Evolutionary conservation across 2,113 vertebrate species (phyloP).

Genomic region (Herpetotheres cachinnans): DNA sequence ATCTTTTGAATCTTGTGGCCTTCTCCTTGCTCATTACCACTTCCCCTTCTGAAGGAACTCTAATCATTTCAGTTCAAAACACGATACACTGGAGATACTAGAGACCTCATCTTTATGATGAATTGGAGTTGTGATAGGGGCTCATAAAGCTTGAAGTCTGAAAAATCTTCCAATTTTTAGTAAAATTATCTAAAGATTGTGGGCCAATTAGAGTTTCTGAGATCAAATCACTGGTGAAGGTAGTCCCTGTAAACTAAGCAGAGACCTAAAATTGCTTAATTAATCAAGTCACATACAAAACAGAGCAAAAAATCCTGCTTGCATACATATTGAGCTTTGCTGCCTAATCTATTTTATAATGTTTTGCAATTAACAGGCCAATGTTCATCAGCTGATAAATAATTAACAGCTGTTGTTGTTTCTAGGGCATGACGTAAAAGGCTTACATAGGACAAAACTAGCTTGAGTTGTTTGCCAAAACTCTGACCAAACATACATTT

Average conservation of each 20-base stretch:
- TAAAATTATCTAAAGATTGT: neutral
- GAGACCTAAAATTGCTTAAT: neutral
- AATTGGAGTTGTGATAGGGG: neutral
- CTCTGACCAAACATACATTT: slow-evolving; percentile 18
- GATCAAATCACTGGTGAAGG: neutral
- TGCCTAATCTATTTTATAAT: slow-evolving; percentile 50
- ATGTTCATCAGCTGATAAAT: slow-evolving; percentile 64
- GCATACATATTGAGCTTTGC: neutral
- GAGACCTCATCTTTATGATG: neutral
- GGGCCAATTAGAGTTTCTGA: neutral
- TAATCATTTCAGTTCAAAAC: neutral
- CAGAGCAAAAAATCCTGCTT: neutral
- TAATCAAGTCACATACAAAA: slow-evolving; percentile 8
- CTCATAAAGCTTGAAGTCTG: neutral
- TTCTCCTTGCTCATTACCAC: neutral
- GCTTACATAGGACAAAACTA: slow-evolving; percentile 29
- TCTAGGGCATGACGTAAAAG: slow-evolving; percentile 38
- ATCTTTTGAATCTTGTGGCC: neutral
- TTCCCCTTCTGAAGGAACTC: neutral
- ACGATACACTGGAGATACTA: neutral
- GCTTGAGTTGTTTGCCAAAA: neutral
- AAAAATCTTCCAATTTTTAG: neutral
- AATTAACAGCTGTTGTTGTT: slow-evolving; percentile 61
- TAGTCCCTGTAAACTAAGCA: neutral
- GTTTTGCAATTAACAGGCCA: slow-evolving; percentile 56